Conservation (phyloP, 1,140 invertebrate genomes). For the Oryctes rhinoceros region DNA sequence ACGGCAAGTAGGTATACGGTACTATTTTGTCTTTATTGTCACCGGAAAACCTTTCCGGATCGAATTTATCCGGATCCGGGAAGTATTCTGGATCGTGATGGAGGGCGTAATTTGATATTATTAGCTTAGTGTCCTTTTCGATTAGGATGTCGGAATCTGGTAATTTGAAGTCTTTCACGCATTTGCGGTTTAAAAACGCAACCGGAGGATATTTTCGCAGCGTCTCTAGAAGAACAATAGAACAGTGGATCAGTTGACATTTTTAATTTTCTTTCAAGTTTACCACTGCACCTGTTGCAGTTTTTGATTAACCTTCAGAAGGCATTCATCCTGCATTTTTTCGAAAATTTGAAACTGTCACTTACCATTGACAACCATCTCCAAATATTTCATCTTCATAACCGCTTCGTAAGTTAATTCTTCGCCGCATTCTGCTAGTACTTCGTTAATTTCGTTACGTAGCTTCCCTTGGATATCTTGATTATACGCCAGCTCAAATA, state of each 20-base stretch:
- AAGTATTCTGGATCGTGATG: slow-evolving; percentile 73
- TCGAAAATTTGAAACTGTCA: not conserved
- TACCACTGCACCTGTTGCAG: no score
- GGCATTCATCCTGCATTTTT: no score
- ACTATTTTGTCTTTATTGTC: no score
- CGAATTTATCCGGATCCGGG: slow-evolving; percentile 71
- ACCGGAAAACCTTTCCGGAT: slow-evolving; percentile 61
- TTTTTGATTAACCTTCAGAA: no score
- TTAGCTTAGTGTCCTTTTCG: slow-evolving; percentile 62
- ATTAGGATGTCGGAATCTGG: slow-evolving; percentile 62
- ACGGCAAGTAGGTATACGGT: no score
- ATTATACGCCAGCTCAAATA: slow-evolving; percentile 63
- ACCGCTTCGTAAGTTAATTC: slow-evolving; percentile 67
- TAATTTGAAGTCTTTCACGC: slow-evolving; percentile 64
- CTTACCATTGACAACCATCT: slow-evolving; percentile 59
- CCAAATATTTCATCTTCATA: slow-evolving; percentile 62
- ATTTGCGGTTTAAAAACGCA: slow-evolving; percentile 61
- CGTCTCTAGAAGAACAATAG: no score
- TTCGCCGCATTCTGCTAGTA: slow-evolving; percentile 59
- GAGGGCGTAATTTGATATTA: slow-evolving; percentile 67
- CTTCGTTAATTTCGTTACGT: slow-evolving; percentile 60
- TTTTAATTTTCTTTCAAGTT: no score
- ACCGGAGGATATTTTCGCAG: no score
- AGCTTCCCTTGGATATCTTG: slow-evolving; percentile 61
- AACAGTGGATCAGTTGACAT: no score